Base-by-base conservation (phyloP, 2,888 invertebrate genomes). In the Lepidocyrtoides sp. region DNA sequence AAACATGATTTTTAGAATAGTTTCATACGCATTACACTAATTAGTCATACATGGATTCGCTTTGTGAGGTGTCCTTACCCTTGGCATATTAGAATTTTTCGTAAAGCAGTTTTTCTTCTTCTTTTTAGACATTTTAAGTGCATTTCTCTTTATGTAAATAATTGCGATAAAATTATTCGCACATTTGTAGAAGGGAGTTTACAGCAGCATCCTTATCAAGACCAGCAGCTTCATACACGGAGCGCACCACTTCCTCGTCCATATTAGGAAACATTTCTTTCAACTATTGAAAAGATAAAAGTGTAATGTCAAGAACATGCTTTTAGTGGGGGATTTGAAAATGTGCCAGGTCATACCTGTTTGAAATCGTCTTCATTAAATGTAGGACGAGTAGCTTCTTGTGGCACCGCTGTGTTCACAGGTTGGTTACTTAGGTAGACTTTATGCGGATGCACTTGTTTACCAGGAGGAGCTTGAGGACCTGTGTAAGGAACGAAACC, bases 221-320 rank as follows among this genome's bases (percentile, higher is more conserved):
- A 66, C 97, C 96, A 95, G 98, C 98, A 3, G 97, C 98, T 95
- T 98, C 98, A 94, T 98, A 96, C 26, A 99, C 98, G 0, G 98
- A 98, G 95, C 97, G 97, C 88, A 99, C 97, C 4, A 99, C 98
- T 95, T 99, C 98, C 93, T 97, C 97, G 95, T 99, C 99, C 95
- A 99, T 97, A 95, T 97, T 97, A 0, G 99, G 99, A 96, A 99
- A 99, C 98, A 99, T 99, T 95, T 99, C 99, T 95, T 97, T 97
- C 93, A 99, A 97, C 98, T 98, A 95, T 41, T 83, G 36, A 44
- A 32, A 75, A 81, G 41, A 83, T 48, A 95, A 89, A 51, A 79
- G n/a, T 23, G 84, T n/a, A n/a, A n/a, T n/a, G n/a, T n/a, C n/a
- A n/a, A n/a, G n/a, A n/a, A n/a, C n/a, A n/a, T n/a, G n/a, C n/a